These are phyloP conservation scores for Dipodomys ordii DNA, from an alignment of 2,113 vertebrate genomes.

Conservation along the genomic window DNA sequence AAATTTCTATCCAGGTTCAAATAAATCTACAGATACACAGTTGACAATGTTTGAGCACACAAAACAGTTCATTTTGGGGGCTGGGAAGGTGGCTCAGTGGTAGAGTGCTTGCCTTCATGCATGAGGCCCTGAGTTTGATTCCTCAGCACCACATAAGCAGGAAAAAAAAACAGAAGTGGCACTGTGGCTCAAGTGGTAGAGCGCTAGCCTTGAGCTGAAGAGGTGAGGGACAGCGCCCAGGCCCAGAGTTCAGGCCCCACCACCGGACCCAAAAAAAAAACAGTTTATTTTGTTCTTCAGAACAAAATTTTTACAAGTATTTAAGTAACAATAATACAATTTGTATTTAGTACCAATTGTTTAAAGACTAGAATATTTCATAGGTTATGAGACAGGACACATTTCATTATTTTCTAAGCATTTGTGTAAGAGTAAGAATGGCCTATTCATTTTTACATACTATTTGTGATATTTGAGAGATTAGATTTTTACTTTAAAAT, in stretches of 20 bases:
- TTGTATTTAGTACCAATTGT: slow-evolving; percentile 17
- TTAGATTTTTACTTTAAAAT: background rate
- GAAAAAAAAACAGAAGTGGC: no score
- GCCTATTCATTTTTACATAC: background rate
- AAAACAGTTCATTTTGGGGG: background rate
- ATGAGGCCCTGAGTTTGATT: no score
- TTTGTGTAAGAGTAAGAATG: slow-evolving; percentile 24
- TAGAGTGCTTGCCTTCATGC: no score
- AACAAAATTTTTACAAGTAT: slow-evolving; percentile 41
- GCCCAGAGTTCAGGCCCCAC: no score
- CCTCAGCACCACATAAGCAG: no score
- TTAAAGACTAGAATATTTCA: slow-evolving; percentile 6
- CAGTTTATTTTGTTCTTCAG: background rate
- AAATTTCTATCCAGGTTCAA: background rate
- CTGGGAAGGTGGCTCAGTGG: no score
- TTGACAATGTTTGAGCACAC: slow-evolving; percentile 15
- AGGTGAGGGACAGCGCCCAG: no score
- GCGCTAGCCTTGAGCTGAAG: no score
- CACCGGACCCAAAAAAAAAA: no score
- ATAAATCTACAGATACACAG: background rate
- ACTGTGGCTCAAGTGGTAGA: no score
- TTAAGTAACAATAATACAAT: background rate
- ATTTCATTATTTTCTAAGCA: slow-evolving; percentile 48
- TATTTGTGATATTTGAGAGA: background rate
- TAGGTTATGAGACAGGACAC: background rate